phyloP scores from a whole-genome alignment of 2,797 vertebrate genomes.

The Cossypha caffra region DNA sequence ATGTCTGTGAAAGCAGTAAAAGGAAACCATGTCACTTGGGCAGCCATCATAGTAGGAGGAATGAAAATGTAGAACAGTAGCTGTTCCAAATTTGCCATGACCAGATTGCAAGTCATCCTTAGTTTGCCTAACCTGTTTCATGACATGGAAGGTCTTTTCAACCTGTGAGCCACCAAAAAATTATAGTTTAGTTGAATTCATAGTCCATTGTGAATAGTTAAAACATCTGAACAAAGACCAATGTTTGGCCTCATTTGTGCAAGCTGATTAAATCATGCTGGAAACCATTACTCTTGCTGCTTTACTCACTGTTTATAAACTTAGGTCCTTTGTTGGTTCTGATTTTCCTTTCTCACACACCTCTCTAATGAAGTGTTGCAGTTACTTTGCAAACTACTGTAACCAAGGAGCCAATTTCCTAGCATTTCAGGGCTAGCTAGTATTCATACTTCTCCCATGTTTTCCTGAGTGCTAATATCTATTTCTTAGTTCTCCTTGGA shows the following conservation, averaged over 20 bases:
- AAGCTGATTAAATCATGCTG: not conserved
- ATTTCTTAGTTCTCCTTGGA: not conserved
- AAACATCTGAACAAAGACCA: not conserved
- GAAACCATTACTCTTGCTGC: not conserved
- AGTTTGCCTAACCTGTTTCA: not conserved
- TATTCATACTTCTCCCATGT: not conserved
- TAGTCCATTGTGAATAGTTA: not conserved
- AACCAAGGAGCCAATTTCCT: not conserved
- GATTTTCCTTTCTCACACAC: not conserved
- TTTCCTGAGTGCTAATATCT: not conserved
- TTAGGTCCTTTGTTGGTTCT: not conserved
- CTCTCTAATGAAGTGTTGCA: not conserved
- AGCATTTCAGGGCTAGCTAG: not conserved
- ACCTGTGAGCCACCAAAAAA: not conserved
- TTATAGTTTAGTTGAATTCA: not conserved
- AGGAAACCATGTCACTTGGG: not conserved
- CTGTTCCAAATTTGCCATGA: not conserved
- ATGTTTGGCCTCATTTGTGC: not conserved
- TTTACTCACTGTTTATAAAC: not conserved
- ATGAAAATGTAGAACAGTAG: not conserved
- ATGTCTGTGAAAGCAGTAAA: not conserved
- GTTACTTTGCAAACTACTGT: not conserved
- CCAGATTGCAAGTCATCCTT: not conserved
- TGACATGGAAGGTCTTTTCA: not conserved
- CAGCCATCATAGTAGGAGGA: not conserved